These are phyloP conservation scores for Aurelia coerulea DNA, from an alignment of 30 jellyfish, hydroid and myxozoan genomes.

Conservation along the genomic window DNA sequence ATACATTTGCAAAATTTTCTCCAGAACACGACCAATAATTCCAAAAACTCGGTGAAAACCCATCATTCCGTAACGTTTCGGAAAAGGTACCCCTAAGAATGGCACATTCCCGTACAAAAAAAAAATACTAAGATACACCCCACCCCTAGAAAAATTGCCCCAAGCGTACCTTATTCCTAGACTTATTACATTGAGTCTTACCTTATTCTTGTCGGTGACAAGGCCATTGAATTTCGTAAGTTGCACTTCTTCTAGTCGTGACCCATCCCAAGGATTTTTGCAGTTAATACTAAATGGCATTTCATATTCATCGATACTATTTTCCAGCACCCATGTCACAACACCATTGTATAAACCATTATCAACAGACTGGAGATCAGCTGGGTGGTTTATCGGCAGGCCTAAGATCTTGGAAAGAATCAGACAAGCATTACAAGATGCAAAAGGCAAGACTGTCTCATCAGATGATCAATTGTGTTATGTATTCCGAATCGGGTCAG, in stretches of 20 bases:
- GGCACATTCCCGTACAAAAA: no score
- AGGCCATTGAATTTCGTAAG: constrained; percentile 25
- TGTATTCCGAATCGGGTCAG: no score
- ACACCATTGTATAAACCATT: constrained; percentile 40
- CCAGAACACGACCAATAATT: no score
- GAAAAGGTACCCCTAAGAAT: no score
- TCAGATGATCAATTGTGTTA: no score
- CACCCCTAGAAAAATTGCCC: no score
- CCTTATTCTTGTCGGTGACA: constrained; percentile 86
- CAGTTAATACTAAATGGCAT: constrained; percentile 49
- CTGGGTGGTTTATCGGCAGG: constrained; percentile 50
- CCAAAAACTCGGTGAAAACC: no score
- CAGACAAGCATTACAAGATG: background rate
- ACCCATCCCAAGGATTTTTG: constrained; percentile 72
- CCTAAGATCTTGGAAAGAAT: constrained; percentile 58
- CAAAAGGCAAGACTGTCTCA: background rate
- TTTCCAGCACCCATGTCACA: constrained; percentile 53
- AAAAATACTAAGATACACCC: no score
- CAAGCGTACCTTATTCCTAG: constrained; percentile 51
- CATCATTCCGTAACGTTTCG: no score
- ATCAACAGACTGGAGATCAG: constrained; percentile 70
- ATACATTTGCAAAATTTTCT: no score
- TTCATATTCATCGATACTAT: constrained; percentile 65
- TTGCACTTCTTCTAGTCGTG: constrained; percentile 60
- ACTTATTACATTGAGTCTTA: background rate